A percentile compares a stretch with the other conserved stretches of the same genome.
Conservation (phyloP, 2,113 vertebrate species). For the Prinia subflava region DNA sequence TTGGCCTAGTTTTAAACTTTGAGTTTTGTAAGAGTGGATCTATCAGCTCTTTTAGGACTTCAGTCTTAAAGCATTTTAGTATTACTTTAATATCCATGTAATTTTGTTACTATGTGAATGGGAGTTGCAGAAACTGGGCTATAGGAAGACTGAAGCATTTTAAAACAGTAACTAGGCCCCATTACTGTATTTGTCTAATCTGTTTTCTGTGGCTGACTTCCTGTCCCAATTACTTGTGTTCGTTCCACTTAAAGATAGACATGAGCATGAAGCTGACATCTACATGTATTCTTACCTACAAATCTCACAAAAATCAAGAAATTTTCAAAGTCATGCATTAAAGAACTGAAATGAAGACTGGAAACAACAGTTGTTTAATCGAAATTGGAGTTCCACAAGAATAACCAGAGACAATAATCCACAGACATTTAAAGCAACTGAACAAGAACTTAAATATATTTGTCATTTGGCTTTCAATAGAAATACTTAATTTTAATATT, state of each 20-base stretch:
- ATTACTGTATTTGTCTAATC: not conserved
- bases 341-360: not conserved
- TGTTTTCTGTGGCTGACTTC: not conserved
- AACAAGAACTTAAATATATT: not conserved
- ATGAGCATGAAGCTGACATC: not conserved
- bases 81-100: not conserved
- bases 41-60: not conserved
- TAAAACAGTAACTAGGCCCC: accelerated
- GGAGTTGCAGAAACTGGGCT: not conserved
- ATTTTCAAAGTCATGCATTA: not conserved
- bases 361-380: not conserved
- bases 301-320: not conserved
- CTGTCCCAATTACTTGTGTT: not conserved
- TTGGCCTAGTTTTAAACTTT: not conserved
- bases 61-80: not conserved
- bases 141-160: not conserved
- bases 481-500: not conserved
- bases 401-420: not conserved
- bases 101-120: not conserved
- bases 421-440: not conserved
- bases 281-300: not conserved
- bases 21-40: not conserved
- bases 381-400: not conserved
- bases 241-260: not conserved
- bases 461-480: not conserved